Conservation (phyloP, 2,113 vertebrate species). For the Phyllostomus discolor region DNA sequence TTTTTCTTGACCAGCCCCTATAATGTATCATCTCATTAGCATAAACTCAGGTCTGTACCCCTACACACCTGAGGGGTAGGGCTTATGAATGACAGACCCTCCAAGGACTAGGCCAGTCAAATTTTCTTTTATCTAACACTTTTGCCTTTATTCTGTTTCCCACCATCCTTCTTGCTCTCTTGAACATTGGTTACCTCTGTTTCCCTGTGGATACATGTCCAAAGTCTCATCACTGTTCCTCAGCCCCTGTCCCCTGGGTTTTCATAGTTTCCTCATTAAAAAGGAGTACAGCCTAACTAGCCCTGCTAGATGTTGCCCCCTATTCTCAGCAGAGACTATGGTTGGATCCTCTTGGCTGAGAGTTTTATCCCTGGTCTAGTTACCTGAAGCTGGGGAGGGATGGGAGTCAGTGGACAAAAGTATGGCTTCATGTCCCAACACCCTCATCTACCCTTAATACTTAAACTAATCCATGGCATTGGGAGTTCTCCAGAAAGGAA, state of each 20-base stretch:
- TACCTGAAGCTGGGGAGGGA: background rate
- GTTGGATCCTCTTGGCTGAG: background rate
- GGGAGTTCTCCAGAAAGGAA: background rate
- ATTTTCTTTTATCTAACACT: background rate
- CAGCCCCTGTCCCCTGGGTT: background rate
- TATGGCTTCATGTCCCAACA: background rate
- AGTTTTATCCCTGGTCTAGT: background rate
- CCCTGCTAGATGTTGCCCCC: background rate
- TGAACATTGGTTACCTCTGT: background rate
- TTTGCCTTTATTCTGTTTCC: background rate
- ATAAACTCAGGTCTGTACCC: background rate
- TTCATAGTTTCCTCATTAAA: background rate
- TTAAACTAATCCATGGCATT: too few species aligned
- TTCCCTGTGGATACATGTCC: background rate
- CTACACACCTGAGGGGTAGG: background rate
- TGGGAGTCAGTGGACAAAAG: background rate
- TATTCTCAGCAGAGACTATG: background rate
- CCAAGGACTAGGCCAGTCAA: background rate
- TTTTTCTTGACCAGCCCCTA: background rate
- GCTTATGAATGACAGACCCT: background rate
- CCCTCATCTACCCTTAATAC: fast-evolving
- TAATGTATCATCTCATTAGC: background rate
- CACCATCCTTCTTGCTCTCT: background rate
- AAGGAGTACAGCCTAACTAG: background rate
- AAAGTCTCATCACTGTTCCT: background rate